Base-by-base conservation (phyloP, 2,888 invertebrate species). In the Meteorus cinctellus region DNA sequence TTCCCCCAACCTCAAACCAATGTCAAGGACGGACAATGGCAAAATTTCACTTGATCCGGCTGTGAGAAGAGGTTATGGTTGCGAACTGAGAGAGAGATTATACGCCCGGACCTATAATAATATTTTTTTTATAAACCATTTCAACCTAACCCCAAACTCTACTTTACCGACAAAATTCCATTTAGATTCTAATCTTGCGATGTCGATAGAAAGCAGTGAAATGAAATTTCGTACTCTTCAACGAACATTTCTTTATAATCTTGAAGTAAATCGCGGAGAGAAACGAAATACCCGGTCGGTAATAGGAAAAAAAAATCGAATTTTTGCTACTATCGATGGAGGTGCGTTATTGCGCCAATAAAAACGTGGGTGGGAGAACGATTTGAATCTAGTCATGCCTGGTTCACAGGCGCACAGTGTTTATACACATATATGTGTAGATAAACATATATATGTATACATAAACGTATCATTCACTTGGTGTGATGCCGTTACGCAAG, bases 11-110 rank as follows among this genome's bases (percentile, higher is more conserved):
- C 74, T 69, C 74, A 72, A 63, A 29, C 60, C 66, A 70, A 63
- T 79, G 80, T 80, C 80, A 80, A 79, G 80, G 80, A 79, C 79
- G 78, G 51, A 31, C 19, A 67, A 66, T 48, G 65, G 67, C 48
- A 41, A 68, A 69, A 72, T 75, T 69, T 74, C 68, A 51, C 55
- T 45, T 55, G 55, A 55, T 55, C 10, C 55, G 19, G 4, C 16
- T 19, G 8, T 8, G 31, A 72, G 66, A 63, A 70, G 60, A 41
- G 74, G 63, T 74, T 19, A 77, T 74, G 70, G 75, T 34, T 69
- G 69, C 34, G 31, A 29, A 69, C 31, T n/a, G 48, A 68, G 29
- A 68, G 4, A 45, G 27, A 31, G 51, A 51, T 55, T 34, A 24
- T 24, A 41, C 41, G 12, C 55, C 55, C 55, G 55, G 55, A 55